These are phyloP conservation scores for Ceraclea dissimilis DNA, from an alignment of 2,888 invertebrate genomes.

Conservation along the genomic window DNA sequence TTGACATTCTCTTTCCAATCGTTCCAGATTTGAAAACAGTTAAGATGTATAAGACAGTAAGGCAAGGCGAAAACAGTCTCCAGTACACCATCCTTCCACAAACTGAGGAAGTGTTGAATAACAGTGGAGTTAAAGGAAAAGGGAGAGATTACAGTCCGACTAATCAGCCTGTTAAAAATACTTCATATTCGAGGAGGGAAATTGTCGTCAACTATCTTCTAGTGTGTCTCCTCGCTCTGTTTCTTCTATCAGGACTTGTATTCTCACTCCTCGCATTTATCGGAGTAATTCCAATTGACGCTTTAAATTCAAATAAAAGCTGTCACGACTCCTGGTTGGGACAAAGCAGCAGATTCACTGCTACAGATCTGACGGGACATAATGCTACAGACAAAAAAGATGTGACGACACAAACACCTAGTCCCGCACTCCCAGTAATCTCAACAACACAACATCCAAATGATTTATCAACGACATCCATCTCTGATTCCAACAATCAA, in stretches of 20 bases:
- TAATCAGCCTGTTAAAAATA: constrained; percentile 4
- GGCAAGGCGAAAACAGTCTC: constrained; percentile 66
- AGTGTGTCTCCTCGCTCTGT: constrained; percentile 36
- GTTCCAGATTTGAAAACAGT: constrained; percentile 13
- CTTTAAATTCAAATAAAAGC: constrained; percentile 6
- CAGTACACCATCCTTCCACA: constrained; percentile 69
- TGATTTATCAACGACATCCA: not conserved
- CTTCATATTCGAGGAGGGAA: constrained; percentile 1
- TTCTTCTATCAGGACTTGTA: constrained; percentile 31
- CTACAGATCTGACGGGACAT: constrained; percentile 9
- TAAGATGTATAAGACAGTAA: constrained; percentile 67
- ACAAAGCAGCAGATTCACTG: constrained; percentile 8
- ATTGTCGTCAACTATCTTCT: not conserved
- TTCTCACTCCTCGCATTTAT: constrained; percentile 14
- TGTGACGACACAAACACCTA: not conserved
- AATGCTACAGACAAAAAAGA: constrained; percentile 16
- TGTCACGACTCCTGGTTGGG: constrained; percentile 5
- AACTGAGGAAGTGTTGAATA: constrained; percentile 57
- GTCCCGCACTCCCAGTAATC: constrained; percentile 23
- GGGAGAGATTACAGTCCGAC: constrained; percentile 44
- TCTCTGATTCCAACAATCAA: not conserved
- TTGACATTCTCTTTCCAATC: too few species aligned
- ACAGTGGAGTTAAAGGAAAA: constrained; percentile 51
- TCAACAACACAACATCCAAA: not conserved
- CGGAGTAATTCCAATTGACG: constrained; percentile 18